Conservation (phyloP, 2,797 vertebrate species). For the Danio albolineatus region DNA sequence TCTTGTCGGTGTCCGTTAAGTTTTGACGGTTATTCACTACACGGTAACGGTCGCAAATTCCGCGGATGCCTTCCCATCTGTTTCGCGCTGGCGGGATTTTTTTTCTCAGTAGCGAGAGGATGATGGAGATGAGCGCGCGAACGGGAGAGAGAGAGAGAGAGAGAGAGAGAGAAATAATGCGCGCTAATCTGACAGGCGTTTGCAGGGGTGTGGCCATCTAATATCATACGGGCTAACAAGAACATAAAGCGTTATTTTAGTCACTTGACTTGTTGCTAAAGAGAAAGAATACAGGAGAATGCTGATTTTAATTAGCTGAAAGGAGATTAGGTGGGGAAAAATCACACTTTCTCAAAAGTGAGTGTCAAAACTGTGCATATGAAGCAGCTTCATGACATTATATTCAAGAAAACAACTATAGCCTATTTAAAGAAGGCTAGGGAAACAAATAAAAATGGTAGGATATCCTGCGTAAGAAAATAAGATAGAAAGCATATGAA, state of each 20-base stretch:
- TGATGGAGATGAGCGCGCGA: constrained; percentile 54
- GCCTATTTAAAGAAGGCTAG: too few relatives aligned
- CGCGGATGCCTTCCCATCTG: constrained; percentile 75
- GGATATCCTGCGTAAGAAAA: background rate
- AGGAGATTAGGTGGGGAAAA: background rate
- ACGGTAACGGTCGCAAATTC: constrained; percentile 58
- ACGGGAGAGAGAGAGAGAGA: constrained; percentile 33
- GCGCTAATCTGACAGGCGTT: constrained; percentile 47
- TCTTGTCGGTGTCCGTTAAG: constrained; percentile 24
- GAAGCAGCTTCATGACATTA: background rate
- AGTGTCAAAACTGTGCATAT: background rate
- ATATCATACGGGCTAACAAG: background rate
- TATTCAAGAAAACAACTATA: background rate
- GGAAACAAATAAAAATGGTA: too few relatives aligned
- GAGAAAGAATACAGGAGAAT: too few relatives aligned
- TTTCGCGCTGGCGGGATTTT: constrained; percentile 69
- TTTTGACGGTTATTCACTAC: constrained; percentile 43
- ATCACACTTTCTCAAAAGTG: background rate
- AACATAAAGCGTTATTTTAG: background rate
- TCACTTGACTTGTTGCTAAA: background rate
- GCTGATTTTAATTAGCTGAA: background rate
- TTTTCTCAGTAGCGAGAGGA: constrained; percentile 54
- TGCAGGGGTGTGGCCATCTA: constrained; percentile 43
- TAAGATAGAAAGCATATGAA: background rate
- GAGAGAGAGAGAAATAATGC: background rate